A percentile compares a stretch with the other conserved stretches of the same genome.
These are phyloP conservation scores for Euplexia lucipara DNA, from an alignment of 2,888 invertebrate genomes.

Conservation along the genomic window DNA sequence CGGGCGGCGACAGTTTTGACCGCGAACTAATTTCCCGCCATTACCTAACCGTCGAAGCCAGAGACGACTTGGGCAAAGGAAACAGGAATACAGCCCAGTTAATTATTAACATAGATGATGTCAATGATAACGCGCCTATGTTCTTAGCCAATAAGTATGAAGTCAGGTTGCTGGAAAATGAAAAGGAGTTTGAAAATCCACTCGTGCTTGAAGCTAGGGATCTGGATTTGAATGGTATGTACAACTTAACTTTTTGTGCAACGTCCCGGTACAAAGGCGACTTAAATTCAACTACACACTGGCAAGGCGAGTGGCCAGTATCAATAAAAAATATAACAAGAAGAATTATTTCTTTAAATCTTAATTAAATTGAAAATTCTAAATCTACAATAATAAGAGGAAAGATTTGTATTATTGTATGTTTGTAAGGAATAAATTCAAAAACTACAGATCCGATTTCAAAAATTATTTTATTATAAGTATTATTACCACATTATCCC, in stretches of 20 bases:
- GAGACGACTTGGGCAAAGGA: conserved; percentile 96
- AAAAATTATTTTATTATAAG: too few species aligned
- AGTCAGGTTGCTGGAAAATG: conserved; percentile 96
- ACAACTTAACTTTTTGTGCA: background rate
- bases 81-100: conserved; percentile 95
- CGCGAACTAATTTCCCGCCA: conserved; percentile 96
- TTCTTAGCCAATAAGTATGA: conserved; percentile 96
- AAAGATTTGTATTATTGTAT: too few species aligned
- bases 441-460: too few species aligned
- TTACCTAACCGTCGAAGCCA: conserved; percentile 96
- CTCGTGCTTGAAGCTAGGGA: conserved; percentile 95
- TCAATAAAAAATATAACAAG: too few species aligned
- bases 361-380: too few species aligned
- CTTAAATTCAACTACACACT: too few species aligned
- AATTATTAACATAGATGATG: conserved; percentile 95
- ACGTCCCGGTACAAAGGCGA: too few species aligned
- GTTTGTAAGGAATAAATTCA: too few species aligned
- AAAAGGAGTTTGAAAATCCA: conserved; percentile 94
- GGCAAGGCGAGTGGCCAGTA: too few species aligned
- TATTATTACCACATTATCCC: too few species aligned
- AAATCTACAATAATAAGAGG: too few species aligned
- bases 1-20: conserved; percentile 95
- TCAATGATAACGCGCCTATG: conserved; percentile 97
- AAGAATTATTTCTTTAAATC: too few species aligned
- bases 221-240: conserved; percentile 95